Base-by-base conservation (phyloP, 2,888 invertebrate species). In the Nephrotoma appendiculata region DNA sequence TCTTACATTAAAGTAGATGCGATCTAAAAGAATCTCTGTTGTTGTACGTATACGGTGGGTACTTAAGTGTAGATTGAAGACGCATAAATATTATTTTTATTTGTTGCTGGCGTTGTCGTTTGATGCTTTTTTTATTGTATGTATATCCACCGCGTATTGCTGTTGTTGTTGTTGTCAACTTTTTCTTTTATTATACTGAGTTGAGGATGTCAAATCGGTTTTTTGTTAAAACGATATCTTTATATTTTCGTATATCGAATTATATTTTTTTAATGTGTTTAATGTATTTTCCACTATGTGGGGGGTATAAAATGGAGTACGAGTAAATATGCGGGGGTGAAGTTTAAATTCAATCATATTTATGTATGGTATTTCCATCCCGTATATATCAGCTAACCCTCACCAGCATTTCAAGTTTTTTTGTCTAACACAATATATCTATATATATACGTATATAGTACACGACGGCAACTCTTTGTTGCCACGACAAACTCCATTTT, bases 41-140 rank as follows among this genome's bases (percentile, higher is more conserved):
- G 5, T 57, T 57, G 7, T 57, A 48, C 48, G 52, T 57, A 57
- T 57, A 57, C 52, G 52, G 52, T 15, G 52, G 52, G 15, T 15
- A 57, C 52, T 41, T 41, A 85, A 85, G 85, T 85, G 85, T 85
- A 85, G 43, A 43, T 85, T 85, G 85, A 85, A 85, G 85, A 85
- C 85, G 85, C 83, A 83, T 83, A 41, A 83, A 83, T 12, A 83
- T 41, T 41, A 83, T 42, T 41, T 83, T 83, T 41, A 83, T 83
- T 83, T 83, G 41, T 83, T 83, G 15, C 52, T 57, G 52, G 52
- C 52, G 52, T 57, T 57, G 52, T 57, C 52, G 52, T 57, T 57
- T 57, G 52, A 57, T 57, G 52, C 52, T 57, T 52, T 15, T 52
- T 52, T 31, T 31, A 31, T 31, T 31, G 31, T 45, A 6, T 52